phyloP scores from a whole-genome alignment of 2,113 vertebrate species.

The Apteryx mantelli region DNA sequence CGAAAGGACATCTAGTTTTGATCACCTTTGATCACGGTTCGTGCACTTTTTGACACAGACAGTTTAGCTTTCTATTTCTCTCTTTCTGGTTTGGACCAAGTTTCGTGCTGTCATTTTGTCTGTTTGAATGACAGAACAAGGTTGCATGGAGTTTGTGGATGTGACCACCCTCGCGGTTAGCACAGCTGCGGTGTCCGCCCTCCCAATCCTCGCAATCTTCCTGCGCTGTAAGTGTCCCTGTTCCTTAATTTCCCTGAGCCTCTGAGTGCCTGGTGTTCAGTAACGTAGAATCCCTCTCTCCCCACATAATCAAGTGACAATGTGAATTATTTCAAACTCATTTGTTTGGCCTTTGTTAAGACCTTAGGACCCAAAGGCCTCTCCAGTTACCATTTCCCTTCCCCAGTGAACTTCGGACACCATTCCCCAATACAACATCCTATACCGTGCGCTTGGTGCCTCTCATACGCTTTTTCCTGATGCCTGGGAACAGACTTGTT shows the following conservation, averaged over 20 bases:
- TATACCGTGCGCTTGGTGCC: rapidly evolving
- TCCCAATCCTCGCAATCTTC: slow-evolving; percentile 26
- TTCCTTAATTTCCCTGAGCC: background rate
- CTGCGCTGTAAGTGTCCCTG: slow-evolving; percentile 39
- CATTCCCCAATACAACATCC: rapidly evolving
- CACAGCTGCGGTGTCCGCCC: background rate
- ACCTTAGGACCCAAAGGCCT: background rate
- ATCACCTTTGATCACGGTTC: rapidly evolving
- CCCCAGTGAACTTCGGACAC: background rate
- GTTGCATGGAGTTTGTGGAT: background rate
- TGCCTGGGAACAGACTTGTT: background rate
- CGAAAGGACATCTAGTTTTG: background rate
- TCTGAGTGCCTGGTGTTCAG: rapidly evolving
- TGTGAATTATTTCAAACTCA: rapidly evolving
- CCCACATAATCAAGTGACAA: rapidly evolving
- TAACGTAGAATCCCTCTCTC: background rate
- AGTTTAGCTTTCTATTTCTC: background rate
- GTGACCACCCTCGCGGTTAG: background rate
- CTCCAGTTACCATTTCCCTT: rapidly evolving
- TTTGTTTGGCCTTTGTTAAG: background rate
- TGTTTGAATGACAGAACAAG: background rate
- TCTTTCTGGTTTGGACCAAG: rapidly evolving
- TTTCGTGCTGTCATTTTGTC: rapidly evolving
- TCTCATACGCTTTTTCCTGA: rapidly evolving
- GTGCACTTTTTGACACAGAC: rapidly evolving